Base-by-base conservation (phyloP, 1,140 invertebrate genomes). In the Drosophila kanapiae region DNA sequence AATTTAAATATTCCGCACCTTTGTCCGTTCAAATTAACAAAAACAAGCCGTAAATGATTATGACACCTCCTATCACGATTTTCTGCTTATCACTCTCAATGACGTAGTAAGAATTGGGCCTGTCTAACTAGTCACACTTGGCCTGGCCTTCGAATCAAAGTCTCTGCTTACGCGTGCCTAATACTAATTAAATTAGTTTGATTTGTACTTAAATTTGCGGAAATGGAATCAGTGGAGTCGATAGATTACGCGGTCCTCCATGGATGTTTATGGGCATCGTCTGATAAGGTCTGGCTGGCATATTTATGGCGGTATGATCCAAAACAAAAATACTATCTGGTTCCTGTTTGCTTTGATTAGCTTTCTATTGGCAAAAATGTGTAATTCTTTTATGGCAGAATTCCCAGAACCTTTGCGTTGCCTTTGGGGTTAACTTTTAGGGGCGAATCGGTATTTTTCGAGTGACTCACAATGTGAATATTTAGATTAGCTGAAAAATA, bases 51-150 rank as follows among this genome's bases (percentile, higher is more conserved):
- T 59, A 33, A 43, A 63, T 47, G 33, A 57, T 48, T 51, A 29
- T 48, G 67, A 38, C 38, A 70, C 16, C 60, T 43, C 31, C 47
- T 62, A 64, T 53, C 63, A 51, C 18, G 54, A 60, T 38, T 48
- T n/a, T 35, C 6, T 1, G 29, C 53, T 72, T 72, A 72, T 82
- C 75, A 47, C 51, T 27, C 35, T 27, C 45, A 23, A 67, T 86
- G 80, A 86, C 83, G 84, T 88, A 83, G 43, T 37, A 31, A 31
- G 45, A 68, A 75, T 59, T 54, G 75, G 69, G 70, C 38, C 42
- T 47, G 54, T 70, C 40, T 49, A 51, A 45, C 61, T 54, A 65
- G 78, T 60, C 37, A 47, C 35, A 67, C 61, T 70, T 74, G 62
- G 38, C 60, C 54, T 38, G 48, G 42, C 65, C 68, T 47, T 27